Base-by-base conservation (phyloP, 2,113 vertebrate genomes). In the Apteryx mantelli region DNA sequence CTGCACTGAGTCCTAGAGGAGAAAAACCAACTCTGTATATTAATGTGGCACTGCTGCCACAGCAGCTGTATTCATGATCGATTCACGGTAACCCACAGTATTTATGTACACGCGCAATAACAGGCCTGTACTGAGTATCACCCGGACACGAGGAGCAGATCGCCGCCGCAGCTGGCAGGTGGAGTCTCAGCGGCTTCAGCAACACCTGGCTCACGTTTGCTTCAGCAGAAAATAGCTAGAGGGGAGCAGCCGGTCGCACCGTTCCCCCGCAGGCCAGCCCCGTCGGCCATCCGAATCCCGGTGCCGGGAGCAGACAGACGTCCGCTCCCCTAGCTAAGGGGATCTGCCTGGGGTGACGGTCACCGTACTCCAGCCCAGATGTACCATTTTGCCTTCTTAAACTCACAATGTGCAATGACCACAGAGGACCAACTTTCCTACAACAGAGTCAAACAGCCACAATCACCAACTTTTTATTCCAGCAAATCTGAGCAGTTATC, bases 121-220 rank as follows among this genome's bases (percentile, higher is more conserved):
- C 61, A 14, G 38, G 66, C 46, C 75, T 46, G 48, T 5, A 10
- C 34, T 36, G 75, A 76, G 34, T 9, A 70, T 19, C 2, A 30
- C 42, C 82, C 7, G 1, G 42, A 4, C 15, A 34, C 36, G 56
- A 46, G 21, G 36, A 75, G 38, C 91, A 82, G 74, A 74, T 55
- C 15, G 30, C 11, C 7, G n/a, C 53, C 56, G 78, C 21, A 2
- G 0, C 42, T 7, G n/a, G 64, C 52, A 2, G 3, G 24, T 1
- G 46, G 17, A 4, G 36, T 44, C 61, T 36, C 5, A 6, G 34
- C 11, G 36, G 42, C 68, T 89, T 56, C 83, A n/a, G 15, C 80
- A 65, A 7, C 68, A 70, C 30, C 55, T 71, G 55, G 48, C 60
- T 82, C 89, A 32, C 22, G 18, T 34, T 8, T 58, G 64, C 46